phyloP scores from a whole-genome alignment of 1,140 invertebrate genomes.

The Bicyclus anynana region DNA sequence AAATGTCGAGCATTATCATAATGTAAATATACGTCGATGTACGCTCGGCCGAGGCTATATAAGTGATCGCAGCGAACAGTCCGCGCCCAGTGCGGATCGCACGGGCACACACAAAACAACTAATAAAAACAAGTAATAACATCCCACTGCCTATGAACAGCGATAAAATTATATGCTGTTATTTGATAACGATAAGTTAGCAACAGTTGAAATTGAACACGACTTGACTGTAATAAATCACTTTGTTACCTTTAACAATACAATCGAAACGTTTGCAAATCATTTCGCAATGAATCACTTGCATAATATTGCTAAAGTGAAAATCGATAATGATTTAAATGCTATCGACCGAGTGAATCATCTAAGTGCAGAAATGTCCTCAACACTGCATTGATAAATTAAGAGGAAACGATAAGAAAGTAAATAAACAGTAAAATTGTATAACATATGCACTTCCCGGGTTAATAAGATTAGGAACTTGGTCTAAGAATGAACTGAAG shows the following conservation, averaged over 20 bases:
- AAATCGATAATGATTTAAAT: background rate
- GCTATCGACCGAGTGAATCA: conserved; percentile 24
- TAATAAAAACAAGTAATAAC: conserved; percentile 22
- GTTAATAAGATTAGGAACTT: background rate
- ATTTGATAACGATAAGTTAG: background rate
- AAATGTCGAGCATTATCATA: conserved; percentile 31
- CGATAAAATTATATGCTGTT: background rate
- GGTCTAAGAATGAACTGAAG: conserved; percentile 15
- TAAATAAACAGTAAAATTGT: conserved; percentile 31
- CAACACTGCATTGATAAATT: conserved; percentile 25
- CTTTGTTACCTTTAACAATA: background rate
- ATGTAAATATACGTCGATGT: conserved; percentile 43
- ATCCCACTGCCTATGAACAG: conserved; percentile 1
- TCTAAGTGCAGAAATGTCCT: conserved; percentile 21
- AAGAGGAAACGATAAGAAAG: conserved; percentile 29
- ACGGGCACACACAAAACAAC: conserved; percentile 57
- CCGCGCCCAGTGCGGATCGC: conserved; percentile 63
- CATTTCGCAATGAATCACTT: conserved; percentile 1
- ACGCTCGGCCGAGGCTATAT: conserved; percentile 52
- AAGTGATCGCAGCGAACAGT: conserved; percentile 28
- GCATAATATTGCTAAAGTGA: background rate
- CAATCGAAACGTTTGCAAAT: background rate
- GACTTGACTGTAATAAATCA: background rate
- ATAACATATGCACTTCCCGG: conserved; percentile 20
- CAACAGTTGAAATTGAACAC: background rate